These are phyloP conservation scores for Atlantisia rogersi DNA, from an alignment of 2,113 vertebrate genomes.

Conservation along the genomic window DNA sequence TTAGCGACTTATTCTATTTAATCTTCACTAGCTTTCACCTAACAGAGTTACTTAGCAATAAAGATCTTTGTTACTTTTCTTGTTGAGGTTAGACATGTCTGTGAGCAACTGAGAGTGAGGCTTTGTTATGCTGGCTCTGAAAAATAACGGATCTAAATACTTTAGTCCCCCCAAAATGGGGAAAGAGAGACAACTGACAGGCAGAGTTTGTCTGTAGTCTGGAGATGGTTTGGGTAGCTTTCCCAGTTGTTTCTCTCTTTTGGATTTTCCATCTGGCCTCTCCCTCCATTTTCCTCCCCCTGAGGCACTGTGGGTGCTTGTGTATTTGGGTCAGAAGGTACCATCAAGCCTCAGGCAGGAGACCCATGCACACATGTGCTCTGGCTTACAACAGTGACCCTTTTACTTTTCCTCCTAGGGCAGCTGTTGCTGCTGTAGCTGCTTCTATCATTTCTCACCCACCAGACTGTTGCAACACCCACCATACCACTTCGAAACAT, in stretches of 20 bases:
- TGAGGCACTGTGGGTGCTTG: not conserved
- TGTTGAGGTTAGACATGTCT: not conserved
- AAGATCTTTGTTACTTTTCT: not conserved
- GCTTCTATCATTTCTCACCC: not conserved
- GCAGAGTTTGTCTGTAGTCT: not conserved
- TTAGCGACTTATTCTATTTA: not conserved
- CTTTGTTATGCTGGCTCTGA: not conserved
- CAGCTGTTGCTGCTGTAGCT: not conserved
- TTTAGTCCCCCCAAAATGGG: rapidly evolving
- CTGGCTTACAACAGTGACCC: not conserved
- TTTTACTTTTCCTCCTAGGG: not conserved
- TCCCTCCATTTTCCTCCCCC: not conserved
- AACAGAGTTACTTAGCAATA: not conserved
- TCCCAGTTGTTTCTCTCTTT: not conserved
- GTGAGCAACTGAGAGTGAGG: not conserved
- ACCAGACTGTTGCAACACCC: not conserved
- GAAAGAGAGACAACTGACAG: not conserved
- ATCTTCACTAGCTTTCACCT: not conserved
- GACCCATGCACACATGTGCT: not conserved
- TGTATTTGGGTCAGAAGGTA: not conserved
- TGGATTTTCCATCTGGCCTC: not conserved
- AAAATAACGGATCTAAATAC: not conserved
- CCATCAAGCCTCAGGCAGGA: not conserved
- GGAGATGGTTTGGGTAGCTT: not conserved
- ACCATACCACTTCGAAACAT: rapidly evolving